Evolutionary conservation across 1,140 invertebrate species (phyloP).

Genomic region (Spodoptera litura): DNA sequence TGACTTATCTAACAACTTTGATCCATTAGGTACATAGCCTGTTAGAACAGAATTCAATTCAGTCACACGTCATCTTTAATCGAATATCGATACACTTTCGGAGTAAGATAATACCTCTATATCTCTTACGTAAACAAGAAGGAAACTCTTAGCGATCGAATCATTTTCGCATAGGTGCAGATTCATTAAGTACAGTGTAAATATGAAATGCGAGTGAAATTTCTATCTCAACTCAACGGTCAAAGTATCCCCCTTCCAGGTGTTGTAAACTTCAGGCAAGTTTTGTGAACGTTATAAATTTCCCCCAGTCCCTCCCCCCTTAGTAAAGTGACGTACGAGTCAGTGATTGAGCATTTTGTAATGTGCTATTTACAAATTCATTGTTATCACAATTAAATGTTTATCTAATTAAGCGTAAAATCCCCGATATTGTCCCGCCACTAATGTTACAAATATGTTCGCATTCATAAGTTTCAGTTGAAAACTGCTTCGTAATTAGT

Average conservation of each 20-base stretch:
- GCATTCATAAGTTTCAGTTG: slow-evolving; percentile 2
- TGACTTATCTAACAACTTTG: slow-evolving; percentile 22
- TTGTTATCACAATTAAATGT: slow-evolving; percentile 37
- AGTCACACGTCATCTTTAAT: no score
- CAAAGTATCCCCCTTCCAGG: neutral
- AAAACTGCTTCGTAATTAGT: neutral
- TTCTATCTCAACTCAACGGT: no score
- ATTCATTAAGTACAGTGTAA: no score
- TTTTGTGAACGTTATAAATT: slow-evolving; percentile 21
- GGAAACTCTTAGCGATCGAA: no score
- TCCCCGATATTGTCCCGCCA: slow-evolving; percentile 19
- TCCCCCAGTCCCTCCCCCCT: neutral
- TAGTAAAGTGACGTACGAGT: slow-evolving; percentile 12
- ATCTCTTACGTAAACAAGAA: no score
- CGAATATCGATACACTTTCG: no score
- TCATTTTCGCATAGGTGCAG: no score
- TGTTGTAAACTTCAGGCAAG: neutral
- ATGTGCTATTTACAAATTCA: slow-evolving; percentile 14
- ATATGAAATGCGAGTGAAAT: no score
- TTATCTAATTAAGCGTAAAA: slow-evolving; percentile 23
- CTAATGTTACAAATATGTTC: slow-evolving; percentile 33
- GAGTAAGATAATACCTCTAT: no score
- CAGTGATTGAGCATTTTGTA: slow-evolving; percentile 36
- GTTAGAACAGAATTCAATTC: no score
- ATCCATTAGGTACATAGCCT: neutral